phyloP scores from a whole-genome alignment of 2,888 invertebrate genomes.

The Ashinkailepas kermadecensis region DNA sequence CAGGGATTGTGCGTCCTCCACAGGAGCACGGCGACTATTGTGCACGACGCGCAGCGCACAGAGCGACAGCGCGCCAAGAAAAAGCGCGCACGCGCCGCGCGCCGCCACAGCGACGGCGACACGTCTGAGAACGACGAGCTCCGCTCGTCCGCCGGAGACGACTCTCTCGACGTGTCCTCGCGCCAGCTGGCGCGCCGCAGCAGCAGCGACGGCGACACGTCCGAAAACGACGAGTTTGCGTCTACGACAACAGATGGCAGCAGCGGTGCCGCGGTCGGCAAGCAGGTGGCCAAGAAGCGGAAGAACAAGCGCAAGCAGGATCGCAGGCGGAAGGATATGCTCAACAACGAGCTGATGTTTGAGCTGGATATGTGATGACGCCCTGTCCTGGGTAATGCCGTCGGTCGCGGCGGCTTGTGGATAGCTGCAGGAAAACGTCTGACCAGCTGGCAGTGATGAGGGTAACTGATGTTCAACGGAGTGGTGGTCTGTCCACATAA shows the following conservation, averaged over 20 bases:
- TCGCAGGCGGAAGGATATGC: not conserved
- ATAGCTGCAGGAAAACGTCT: not conserved
- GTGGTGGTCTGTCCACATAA: too few relatives aligned
- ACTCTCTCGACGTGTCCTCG: not conserved
- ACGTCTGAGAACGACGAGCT: slow-evolving; percentile 13
- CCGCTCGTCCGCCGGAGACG: not conserved
- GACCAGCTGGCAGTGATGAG: too few relatives aligned
- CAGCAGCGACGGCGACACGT: slow-evolving; percentile 13
- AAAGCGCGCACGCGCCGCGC: slow-evolving; percentile 1
- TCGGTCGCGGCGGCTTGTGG: not conserved
- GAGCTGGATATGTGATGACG: slow-evolving; percentile 1
- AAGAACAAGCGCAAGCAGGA: slow-evolving; percentile 11
- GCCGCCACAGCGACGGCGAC: slow-evolving; percentile 16
- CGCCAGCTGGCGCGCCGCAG: not conserved
- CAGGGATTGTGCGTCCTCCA: too few relatives aligned
- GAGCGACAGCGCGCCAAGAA: slow-evolving; percentile 1
- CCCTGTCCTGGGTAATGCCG: too few relatives aligned
- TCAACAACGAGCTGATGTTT: slow-evolving; percentile 6
- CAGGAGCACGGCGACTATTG: not conserved
- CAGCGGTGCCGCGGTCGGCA: not conserved
- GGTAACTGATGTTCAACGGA: too few relatives aligned
- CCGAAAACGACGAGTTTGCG: not conserved
- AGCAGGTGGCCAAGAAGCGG: not conserved
- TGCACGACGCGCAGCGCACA: not conserved
- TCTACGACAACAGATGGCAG: not conserved